These are phyloP conservation scores for Cervus canadensis DNA, from an alignment of 2,113 vertebrate genomes.

Conservation along the genomic window DNA sequence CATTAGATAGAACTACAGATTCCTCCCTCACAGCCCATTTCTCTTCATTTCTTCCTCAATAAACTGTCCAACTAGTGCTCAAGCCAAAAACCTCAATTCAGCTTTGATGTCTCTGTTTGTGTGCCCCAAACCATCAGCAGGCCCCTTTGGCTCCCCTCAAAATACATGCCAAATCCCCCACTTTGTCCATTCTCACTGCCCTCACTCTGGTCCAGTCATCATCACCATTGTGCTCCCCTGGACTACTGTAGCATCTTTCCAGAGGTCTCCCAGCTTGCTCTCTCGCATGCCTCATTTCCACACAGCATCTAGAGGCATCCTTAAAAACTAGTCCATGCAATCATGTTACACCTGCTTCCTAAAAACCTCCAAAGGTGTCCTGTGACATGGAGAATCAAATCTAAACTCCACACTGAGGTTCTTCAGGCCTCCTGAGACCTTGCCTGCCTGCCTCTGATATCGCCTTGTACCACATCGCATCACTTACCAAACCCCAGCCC, in stretches of 20 bases:
- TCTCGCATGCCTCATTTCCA: neutral
- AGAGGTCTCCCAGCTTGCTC: neutral
- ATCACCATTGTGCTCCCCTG: neutral
- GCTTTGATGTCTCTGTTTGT: neutral
- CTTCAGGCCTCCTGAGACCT: neutral
- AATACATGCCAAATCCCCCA: neutral
- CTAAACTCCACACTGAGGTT: no score
- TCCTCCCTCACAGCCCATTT: neutral
- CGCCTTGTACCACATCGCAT: neutral
- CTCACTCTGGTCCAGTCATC: neutral
- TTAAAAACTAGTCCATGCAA: neutral
- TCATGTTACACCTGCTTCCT: neutral
- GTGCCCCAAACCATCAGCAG: neutral
- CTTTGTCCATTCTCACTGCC: neutral
- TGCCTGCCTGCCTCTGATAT: neutral
- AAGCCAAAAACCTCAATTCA: neutral
- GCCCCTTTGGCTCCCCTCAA: neutral
- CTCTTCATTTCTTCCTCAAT: neutral
- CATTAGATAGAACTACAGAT: slow-evolving; percentile 4
- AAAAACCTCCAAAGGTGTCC: neutral
- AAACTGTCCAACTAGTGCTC: neutral
- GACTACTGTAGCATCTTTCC: neutral
- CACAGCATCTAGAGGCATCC: neutral
- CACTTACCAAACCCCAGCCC: no score
- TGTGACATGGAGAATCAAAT: neutral